phyloP scores from a whole-genome alignment of 2,113 vertebrate species.

The Ploceus nigricollis region DNA sequence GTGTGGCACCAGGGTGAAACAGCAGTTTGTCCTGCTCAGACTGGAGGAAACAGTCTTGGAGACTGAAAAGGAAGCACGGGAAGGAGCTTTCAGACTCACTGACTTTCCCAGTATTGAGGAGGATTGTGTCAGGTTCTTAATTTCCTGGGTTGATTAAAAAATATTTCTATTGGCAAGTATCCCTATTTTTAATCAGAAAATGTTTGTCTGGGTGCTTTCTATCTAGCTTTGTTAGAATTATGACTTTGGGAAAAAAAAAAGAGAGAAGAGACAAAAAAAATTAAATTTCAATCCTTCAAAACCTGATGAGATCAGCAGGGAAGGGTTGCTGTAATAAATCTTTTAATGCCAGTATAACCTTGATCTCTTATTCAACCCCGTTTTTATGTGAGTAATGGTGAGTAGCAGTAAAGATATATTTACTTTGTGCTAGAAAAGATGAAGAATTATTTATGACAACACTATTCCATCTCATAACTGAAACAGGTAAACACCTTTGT shows the following conservation, averaged over 20 bases:
- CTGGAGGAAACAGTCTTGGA: neutral
- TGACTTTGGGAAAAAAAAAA: neutral
- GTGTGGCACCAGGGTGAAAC: neutral
- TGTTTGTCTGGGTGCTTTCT: neutral
- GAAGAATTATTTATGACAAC: neutral
- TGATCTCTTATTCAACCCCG: neutral
- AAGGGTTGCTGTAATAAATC: neutral
- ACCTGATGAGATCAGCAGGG: neutral
- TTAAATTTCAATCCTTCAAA: neutral
- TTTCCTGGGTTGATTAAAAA: neutral
- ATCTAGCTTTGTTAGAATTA: neutral
- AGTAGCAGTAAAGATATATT: neutral
- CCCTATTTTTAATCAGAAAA: neutral
- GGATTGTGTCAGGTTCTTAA: neutral
- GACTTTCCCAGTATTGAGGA: neutral
- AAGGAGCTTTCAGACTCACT: neutral
- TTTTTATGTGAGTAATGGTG: neutral
- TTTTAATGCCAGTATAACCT: neutral
- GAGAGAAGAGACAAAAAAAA: neutral
- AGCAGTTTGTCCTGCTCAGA: neutral
- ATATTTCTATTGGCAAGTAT: neutral
- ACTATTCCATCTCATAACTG: neutral
- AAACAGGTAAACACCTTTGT: neutral
- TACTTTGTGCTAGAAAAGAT: neutral
- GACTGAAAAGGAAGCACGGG: fast-evolving